Conservation (phyloP, 2,113 vertebrate species). For the Dolichallabes microphthalmus region DNA sequence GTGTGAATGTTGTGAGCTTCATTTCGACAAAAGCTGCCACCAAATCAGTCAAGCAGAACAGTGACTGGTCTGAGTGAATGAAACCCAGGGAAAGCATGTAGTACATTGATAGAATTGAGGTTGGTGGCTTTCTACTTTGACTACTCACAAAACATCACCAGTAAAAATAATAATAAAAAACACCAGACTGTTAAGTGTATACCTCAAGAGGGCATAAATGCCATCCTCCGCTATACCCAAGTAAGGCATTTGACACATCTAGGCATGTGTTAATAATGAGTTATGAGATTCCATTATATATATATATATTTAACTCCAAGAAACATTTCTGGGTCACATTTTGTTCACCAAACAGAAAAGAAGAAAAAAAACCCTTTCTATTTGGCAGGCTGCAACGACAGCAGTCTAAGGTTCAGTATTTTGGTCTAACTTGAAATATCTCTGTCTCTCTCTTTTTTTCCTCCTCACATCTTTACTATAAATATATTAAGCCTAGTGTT, state of each 20-base stretch:
- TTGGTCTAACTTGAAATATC: neutral
- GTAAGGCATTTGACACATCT: conserved; percentile 49
- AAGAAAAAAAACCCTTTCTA: neutral
- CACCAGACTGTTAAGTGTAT: neutral
- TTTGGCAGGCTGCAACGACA: neutral
- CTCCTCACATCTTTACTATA: neutral
- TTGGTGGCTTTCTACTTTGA: neutral
- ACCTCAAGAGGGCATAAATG: neutral
- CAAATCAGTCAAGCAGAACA: conserved; percentile 40
- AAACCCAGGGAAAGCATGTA: neutral
- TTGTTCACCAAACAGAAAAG: neutral
- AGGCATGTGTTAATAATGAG: conserved; percentile 1
- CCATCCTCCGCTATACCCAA: conserved; percentile 31
- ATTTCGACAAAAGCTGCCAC: conserved; percentile 8
- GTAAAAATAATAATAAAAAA: conserved; percentile 4
- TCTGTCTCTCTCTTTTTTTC: too few relatives aligned
- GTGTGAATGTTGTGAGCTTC: neutral
- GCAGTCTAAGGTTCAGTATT: neutral
- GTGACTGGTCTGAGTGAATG: conserved; percentile 36
- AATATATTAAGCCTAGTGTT: neutral
- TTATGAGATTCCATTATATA: neutral
- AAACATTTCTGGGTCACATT: neutral
- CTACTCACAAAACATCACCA: conserved; percentile 14
- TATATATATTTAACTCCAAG: neutral
- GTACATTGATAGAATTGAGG: neutral